Base-by-base conservation (phyloP, 2,797 vertebrate species). In the Alauda arvensis region DNA sequence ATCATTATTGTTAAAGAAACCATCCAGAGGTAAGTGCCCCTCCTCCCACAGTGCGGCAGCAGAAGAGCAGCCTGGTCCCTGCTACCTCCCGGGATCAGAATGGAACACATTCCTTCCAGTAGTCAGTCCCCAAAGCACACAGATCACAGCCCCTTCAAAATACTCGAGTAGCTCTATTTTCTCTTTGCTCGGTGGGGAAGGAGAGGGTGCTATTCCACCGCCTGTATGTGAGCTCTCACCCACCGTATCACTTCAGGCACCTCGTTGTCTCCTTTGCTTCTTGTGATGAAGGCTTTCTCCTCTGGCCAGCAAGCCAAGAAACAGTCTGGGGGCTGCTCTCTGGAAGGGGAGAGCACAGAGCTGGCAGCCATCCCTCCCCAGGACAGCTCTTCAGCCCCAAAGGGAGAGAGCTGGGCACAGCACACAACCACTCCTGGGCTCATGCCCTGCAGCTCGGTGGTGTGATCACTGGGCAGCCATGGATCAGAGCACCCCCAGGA, bases 171-270 rank as follows among this genome's bases (percentile, higher is more conserved):
- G 43, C 18, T 80, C 40, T 14, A 2, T 10, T 49, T 52, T n/a
- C 18, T 40, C 12, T 66, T 59, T 60, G 8, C 56, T 69, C 39
- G 18, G 17, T 9, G 34, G 1, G 3, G 33, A 75, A 83, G 43
- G 34, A 72, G 42, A 67, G 21, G 26, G 16, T 24, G 28, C 56
- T 12, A 7, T 14, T 31, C 43, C 23, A 51, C 3, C 23, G 23
- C 4, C 65, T 40, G 10, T 16, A 40, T 5, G 14, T 12, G 51
- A 46, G 12, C 6, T 6, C 18, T 16, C 40, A 17, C 4, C 6
- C 60, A 42, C 9, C 25, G 45, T 29, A 29, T 7, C 0, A 1
- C 19, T 13, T 19, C 29, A 13, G 0, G 1, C 1, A 2, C 15
- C 37, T 40, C 0, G 0, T 20, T 40, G 28, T 82, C 49, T 59